Conservation (phyloP, 1,140 invertebrate species). For the Aleiodes sp. region DNA sequence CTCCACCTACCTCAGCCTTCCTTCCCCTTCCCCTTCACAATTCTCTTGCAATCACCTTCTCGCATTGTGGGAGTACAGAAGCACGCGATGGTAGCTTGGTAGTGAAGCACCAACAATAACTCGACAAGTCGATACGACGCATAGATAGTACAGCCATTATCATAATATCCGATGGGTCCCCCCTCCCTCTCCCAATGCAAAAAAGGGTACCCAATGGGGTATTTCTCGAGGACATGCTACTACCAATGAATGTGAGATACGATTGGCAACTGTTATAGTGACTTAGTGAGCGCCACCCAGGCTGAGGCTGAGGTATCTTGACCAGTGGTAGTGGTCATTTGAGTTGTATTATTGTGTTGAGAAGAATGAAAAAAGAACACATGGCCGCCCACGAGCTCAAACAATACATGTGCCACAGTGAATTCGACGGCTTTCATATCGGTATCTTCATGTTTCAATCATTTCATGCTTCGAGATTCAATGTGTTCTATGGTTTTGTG, state of each 20-base stretch:
- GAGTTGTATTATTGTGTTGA: too few relatives aligned
- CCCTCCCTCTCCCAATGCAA: constrained; percentile 29
- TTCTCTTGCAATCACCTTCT: background rate
- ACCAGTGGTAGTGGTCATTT: background rate
- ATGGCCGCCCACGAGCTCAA: constrained; percentile 34
- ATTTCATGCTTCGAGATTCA: background rate
- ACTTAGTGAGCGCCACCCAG: constrained; percentile 35
- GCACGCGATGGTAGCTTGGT: constrained; percentile 16
- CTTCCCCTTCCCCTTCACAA: background rate
- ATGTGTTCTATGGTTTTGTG: constrained; percentile 54
- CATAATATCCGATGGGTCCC: constrained; percentile 45
- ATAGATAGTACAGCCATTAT: constrained; percentile 48
- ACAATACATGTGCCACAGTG: background rate
- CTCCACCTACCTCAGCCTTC: too few relatives aligned
- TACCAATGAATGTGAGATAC: constrained; percentile 6
- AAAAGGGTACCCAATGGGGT: constrained; percentile 25
- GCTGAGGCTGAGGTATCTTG: background rate
- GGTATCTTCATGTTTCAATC: background rate
- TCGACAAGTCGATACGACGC: constrained; percentile 51
- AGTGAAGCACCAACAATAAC: constrained; percentile 44
- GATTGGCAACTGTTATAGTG: background rate
- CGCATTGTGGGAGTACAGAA: background rate
- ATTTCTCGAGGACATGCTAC: background rate
- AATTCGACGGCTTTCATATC: background rate
- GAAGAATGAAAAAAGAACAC: background rate